Evolutionary conservation across 30 jellyfish, hydroid and myxozoan species (phyloP).

Genomic region (Hydractinia echinata): DNA sequence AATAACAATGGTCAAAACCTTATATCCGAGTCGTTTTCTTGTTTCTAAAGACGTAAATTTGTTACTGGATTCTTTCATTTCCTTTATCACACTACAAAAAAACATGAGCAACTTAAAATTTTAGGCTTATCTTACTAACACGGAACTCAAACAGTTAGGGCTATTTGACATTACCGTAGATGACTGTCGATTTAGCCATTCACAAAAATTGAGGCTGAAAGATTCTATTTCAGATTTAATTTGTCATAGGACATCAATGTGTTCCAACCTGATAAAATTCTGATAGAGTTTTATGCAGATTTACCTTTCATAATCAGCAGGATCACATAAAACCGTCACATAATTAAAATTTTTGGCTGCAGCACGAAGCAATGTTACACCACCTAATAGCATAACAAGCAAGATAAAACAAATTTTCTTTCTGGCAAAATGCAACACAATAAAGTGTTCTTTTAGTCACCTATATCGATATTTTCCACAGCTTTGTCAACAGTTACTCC

Average conservation of each 20-base stretch:
- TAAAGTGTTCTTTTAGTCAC: neutral
- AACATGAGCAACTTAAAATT: too few relatives aligned
- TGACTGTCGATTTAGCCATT: too few relatives aligned
- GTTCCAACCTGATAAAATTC: neutral
- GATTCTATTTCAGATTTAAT: too few relatives aligned
- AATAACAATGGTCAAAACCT: constrained; percentile 65
- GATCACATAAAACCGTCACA: constrained; percentile 81
- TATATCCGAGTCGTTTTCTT: constrained; percentile 58
- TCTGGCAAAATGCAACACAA: neutral
- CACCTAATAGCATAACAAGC: constrained; percentile 43
- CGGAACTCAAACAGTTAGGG: neutral
- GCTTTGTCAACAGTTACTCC: constrained; percentile 63
- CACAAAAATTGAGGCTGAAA: too few relatives aligned
- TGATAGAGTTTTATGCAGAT: neutral
- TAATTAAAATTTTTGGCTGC: constrained; percentile 84
- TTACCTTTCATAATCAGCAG: constrained; percentile 71
- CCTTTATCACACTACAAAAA: constrained; percentile 48
- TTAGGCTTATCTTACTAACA: too few relatives aligned
- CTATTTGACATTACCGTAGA: too few relatives aligned
- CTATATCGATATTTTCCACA: constrained; percentile 80
- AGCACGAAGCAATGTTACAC: constrained; percentile 87
- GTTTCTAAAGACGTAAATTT: constrained; percentile 54
- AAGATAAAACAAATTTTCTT: neutral
- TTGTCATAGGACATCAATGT: neutral
- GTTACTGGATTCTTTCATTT: constrained; percentile 39